These are phyloP conservation scores for Aporophyla nigra DNA, from an alignment of 2,888 invertebrate genomes.

Conservation along the genomic window DNA sequence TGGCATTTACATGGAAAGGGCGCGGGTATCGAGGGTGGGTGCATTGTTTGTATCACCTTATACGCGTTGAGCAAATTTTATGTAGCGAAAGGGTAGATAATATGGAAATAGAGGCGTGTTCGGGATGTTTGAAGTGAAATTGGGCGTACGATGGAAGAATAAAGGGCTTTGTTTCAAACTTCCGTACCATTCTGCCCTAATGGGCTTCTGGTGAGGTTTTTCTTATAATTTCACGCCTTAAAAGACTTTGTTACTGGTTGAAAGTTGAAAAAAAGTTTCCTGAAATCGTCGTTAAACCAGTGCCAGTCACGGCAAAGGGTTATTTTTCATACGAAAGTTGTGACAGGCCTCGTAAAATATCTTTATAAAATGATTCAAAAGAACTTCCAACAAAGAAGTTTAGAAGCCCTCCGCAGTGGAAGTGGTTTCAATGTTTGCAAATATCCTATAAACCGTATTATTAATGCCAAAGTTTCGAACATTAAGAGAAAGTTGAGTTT, in stretches of 20 bases:
- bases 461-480: conserved; percentile 39
- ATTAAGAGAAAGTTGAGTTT: conserved; percentile 40
- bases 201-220: conserved; percentile 46
- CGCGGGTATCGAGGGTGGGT: conserved; percentile 71
- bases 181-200: conserved; percentile 48
- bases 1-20: conserved; percentile 66
- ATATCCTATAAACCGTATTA: conserved; percentile 55
- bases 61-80: conserved; percentile 71
- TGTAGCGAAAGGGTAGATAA: conserved; percentile 73
- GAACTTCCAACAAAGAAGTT: conserved; percentile 61
- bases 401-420: conserved; percentile 36
- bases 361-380: conserved; percentile 38
- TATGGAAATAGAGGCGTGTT: conserved; percentile 71
- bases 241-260: conserved; percentile 50
- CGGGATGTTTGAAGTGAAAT: conserved; percentile 69
- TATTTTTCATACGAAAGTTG: conserved; percentile 68
- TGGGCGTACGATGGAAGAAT: conserved; percentile 65
- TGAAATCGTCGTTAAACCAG: conserved; percentile 48
- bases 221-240: conserved; percentile 42
- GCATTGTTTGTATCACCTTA: conserved; percentile 71
- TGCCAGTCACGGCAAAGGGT: conserved; percentile 59
- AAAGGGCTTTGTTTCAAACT: conserved; percentile 61
- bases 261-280: conserved; percentile 45
- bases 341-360: conserved; percentile 64
- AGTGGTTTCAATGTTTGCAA: conserved; percentile 50